Evolutionary conservation across 2,797 vertebrate genomes (phyloP).

Genomic region (Phataginus tetradactyla): DNA sequence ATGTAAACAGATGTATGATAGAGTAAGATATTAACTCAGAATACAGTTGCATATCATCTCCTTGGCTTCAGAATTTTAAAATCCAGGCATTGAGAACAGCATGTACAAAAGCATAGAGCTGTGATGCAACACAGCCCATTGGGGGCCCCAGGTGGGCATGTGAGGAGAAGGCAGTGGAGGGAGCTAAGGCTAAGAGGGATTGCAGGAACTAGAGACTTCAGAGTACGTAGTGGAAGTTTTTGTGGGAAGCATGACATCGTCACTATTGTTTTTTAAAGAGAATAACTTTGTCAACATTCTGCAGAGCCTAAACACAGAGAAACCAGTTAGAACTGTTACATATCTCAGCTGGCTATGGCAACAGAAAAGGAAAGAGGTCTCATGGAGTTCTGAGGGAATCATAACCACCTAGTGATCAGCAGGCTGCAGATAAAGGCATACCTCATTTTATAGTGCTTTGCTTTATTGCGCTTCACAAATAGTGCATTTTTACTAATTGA

Average conservation of each 20-base stretch:
- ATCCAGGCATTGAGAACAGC: background rate
- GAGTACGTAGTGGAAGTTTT: accelerated
- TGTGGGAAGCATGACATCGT: background rate
- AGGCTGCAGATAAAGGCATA: background rate
- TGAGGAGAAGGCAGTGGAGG: background rate
- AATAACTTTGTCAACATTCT: background rate
- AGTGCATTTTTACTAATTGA: too few relatives aligned
- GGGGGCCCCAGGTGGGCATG: accelerated
- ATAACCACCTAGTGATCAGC: too few relatives aligned
- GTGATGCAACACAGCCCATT: background rate
- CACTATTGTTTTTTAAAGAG: background rate
- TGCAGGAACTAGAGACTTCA: accelerated
- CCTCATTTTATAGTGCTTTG: too few relatives aligned
- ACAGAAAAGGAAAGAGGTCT: background rate
- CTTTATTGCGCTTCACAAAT: too few relatives aligned
- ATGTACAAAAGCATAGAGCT: background rate
- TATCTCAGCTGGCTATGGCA: background rate
- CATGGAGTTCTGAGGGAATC: background rate
- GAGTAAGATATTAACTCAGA: background rate
- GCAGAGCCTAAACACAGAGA: background rate
- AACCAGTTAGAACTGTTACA: background rate
- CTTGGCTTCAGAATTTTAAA: background rate
- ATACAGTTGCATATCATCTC: background rate
- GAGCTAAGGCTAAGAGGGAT: accelerated
- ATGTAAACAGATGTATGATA: background rate